Conservation (phyloP, 2,888 invertebrate genomes). For the Yponomeuta sedellus region DNA sequence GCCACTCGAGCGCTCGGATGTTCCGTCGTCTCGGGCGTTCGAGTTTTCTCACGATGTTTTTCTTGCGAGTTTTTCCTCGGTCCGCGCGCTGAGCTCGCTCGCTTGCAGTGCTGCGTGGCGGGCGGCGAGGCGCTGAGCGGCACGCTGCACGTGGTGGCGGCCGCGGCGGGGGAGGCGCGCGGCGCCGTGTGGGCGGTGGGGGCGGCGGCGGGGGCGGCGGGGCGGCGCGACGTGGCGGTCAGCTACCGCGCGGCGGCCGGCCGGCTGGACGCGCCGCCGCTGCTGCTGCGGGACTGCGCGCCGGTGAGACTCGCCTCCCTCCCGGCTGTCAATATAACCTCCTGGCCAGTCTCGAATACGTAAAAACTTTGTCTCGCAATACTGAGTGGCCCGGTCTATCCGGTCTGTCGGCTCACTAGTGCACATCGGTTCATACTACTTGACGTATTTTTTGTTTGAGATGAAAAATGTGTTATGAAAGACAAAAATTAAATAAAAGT, state of each 20-base stretch:
- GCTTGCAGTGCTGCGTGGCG: neutral
- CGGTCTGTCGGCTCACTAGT: too few species aligned
- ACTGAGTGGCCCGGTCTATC: too few species aligned
- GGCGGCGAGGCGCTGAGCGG: slow-evolving; percentile 12
- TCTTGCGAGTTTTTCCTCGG: too few species aligned
- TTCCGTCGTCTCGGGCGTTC: too few species aligned
- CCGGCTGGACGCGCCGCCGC: neutral
- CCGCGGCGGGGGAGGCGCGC: neutral
- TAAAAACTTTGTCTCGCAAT: too few species aligned
- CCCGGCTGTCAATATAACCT: too few species aligned
- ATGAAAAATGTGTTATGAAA: neutral
- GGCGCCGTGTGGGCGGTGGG: neutral
- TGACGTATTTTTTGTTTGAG: neutral
- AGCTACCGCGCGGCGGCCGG: neutral
- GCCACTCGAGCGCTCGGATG: too few species aligned
- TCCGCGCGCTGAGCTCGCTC: neutral
- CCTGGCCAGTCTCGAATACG: too few species aligned
- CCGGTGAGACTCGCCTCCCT: neutral
- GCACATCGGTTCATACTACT: too few species aligned
- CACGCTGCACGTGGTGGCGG: neutral
- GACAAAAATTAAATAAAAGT: neutral
- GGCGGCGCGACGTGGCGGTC: neutral
- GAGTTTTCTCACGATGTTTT: too few species aligned
- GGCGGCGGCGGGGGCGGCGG: neutral
- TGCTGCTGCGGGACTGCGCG: neutral